phyloP scores from a whole-genome alignment of 2,888 invertebrate genomes.

The Platynereis dumerilii region DNA sequence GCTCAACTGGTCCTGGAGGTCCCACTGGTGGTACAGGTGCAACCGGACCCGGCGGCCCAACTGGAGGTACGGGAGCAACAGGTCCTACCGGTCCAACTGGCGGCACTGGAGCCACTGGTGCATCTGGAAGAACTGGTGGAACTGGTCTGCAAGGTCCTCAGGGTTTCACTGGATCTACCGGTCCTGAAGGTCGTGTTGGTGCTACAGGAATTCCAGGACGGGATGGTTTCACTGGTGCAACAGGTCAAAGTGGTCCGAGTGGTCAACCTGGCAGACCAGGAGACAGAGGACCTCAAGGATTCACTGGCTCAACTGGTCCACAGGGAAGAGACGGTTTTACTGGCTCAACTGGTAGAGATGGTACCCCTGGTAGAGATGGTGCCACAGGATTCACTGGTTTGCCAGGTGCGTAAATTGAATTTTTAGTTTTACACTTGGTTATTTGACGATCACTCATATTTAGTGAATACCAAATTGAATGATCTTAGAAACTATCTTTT shows the following conservation, averaged over 20 bases:
- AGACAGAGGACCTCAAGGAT: constrained; percentile 16
- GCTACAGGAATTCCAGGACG: constrained; percentile 19
- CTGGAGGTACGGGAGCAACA: constrained; percentile 9
- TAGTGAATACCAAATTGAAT: too few species aligned
- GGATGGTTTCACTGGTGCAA: constrained; percentile 20
- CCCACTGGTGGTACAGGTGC: constrained; percentile 24
- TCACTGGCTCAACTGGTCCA: constrained; percentile 14
- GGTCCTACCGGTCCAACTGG: constrained; percentile 16
- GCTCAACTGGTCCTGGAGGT: constrained; percentile 26
- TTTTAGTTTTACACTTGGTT: too few species aligned
- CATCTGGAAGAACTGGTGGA: constrained; percentile 18
- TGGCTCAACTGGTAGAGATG: constrained; percentile 32
- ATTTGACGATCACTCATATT: too few species aligned
- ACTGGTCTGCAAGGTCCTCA: constrained; percentile 25
- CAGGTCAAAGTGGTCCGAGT: constrained; percentile 15
- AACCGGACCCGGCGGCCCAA: constrained; percentile 14
- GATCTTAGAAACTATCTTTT: too few species aligned
- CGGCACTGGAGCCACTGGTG: constrained; percentile 11
- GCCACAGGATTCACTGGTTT: constrained; percentile 21
- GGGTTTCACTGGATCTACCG: constrained; percentile 27
- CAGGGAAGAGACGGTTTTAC: constrained; percentile 9
- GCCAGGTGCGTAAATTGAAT: background rate
- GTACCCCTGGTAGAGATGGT: constrained; percentile 29
- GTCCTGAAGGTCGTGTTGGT: constrained; percentile 17
- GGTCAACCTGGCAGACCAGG: constrained; percentile 27